Conservation (phyloP, 2,113 vertebrate species). For the Poicephalus gulielmi region DNA sequence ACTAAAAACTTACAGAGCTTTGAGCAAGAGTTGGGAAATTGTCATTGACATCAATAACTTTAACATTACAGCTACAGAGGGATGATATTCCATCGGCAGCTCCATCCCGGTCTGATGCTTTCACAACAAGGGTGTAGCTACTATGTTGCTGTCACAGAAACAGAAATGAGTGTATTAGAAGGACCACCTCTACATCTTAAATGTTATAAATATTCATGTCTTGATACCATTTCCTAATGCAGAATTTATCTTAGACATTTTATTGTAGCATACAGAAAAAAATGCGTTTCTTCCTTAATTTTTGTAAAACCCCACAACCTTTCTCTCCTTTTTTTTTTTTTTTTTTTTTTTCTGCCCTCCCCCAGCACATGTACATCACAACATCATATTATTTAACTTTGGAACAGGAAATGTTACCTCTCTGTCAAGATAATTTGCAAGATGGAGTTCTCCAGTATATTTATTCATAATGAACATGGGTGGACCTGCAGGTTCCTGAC, state of each 20-base stretch:
- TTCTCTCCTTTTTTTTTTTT: neutral
- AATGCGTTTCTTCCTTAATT: neutral
- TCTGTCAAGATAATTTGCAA: slow-evolving; percentile 82
- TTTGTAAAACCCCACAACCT: neutral
- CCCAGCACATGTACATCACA: neutral
- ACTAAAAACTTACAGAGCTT: slow-evolving; percentile 76
- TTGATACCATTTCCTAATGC: neutral
- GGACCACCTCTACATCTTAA: neutral
- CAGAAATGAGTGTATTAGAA: neutral
- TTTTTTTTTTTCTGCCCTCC: neutral
- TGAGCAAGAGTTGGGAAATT: slow-evolving; percentile 87
- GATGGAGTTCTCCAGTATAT: slow-evolving; percentile 78
- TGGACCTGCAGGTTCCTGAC: slow-evolving; percentile 66
- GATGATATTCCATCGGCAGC: slow-evolving; percentile 70
- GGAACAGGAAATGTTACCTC: slow-evolving; percentile 80
- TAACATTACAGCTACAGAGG: slow-evolving; percentile 77
- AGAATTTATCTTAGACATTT: neutral
- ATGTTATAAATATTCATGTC: neutral
- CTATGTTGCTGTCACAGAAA: slow-evolving; percentile 76
- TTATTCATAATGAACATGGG: slow-evolving; percentile 84
- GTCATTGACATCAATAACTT: slow-evolving; percentile 90
- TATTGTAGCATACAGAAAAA: neutral
- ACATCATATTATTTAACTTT: neutral
- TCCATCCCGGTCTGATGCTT: slow-evolving; percentile 82
- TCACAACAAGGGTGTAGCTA: slow-evolving; percentile 79